Evolutionary conservation across 2,888 invertebrate species (phyloP).

Genomic region (Halictus ligatus): DNA sequence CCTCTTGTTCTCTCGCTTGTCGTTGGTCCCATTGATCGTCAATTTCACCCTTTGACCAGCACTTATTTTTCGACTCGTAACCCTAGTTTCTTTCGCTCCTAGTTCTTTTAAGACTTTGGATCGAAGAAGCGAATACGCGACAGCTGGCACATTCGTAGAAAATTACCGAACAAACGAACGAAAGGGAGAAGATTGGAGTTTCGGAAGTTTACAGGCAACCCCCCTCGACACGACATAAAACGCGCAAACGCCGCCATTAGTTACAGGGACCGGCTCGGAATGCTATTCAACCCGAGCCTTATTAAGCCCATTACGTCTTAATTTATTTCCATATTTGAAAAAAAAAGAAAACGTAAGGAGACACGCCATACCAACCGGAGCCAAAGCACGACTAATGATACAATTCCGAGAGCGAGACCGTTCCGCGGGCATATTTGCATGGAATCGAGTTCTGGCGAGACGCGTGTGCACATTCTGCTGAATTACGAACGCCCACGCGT

Average conservation of each 20-base stretch:
- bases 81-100: neutral
- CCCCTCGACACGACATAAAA: conserved; percentile 67
- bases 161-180: neutral
- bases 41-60: neutral
- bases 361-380: conserved; percentile 37
- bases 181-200: conserved; percentile 23
- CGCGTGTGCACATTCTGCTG: neutral
- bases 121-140: neutral
- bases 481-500: conserved; percentile 69
- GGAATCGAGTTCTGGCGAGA: conserved; percentile 26
- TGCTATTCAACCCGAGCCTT: conserved; percentile 75
- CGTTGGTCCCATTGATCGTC: conserved; percentile 61
- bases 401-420: conserved; percentile 64
- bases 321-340: conserved; percentile 78
- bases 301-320: conserved; percentile 78
- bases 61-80: neutral
- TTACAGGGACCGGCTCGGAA: conserved; percentile 74
- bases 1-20: conserved; percentile 7
- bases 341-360: conserved; percentile 49
- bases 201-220: conserved; percentile 42
- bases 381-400: conserved; percentile 72
- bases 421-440: conserved; percentile 23
- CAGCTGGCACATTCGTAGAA: neutral
- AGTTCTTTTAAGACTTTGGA: too few relatives aligned
- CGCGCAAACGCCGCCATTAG: conserved; percentile 73